Percentiles rank a stretch among this genome's conserved stretches.
phyloP scores from a whole-genome alignment of 2,888 invertebrate genomes.

The Agrenia bidenticulata region DNA sequence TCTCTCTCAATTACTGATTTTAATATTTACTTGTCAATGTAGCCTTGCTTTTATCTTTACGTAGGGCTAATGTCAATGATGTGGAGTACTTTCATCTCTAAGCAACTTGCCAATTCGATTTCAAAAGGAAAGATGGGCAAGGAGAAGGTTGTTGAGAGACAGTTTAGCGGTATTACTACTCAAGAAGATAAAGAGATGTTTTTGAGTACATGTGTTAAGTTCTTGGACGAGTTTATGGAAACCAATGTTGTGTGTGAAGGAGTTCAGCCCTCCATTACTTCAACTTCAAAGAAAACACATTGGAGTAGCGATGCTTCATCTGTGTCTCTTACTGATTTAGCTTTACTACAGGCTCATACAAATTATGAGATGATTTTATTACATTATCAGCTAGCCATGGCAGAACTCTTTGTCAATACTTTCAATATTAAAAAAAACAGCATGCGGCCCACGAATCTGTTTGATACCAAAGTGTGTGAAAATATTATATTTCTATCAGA shows the following conservation, averaged over 20 bases:
- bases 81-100: slow-evolving; percentile 86
- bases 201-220: slow-evolving; percentile 58
- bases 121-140: slow-evolving; percentile 84
- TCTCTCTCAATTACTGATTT: no score
- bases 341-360: slow-evolving; percentile 72
- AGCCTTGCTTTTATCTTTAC: no score
- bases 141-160: slow-evolving; percentile 72
- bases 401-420: slow-evolving; percentile 74
- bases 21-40: no score
- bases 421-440: slow-evolving; percentile 74
- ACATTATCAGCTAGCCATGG: slow-evolving; percentile 76
- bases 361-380: slow-evolving; percentile 75
- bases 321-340: slow-evolving; percentile 72
- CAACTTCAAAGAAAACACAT: slow-evolving; percentile 37
- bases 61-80: slow-evolving; percentile 77
- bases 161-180: slow-evolving; percentile 63
- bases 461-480: slow-evolving; percentile 68
- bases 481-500: neutral
- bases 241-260: slow-evolving; percentile 56
- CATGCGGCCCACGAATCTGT: slow-evolving; percentile 68
- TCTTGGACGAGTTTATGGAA: slow-evolving; percentile 64
- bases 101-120: slow-evolving; percentile 74
- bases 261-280: slow-evolving; percentile 8
- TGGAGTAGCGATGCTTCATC: slow-evolving; percentile 47
- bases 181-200: slow-evolving; percentile 54